phyloP scores from a whole-genome alignment of 2,888 invertebrate genomes.

The Metacarcinus magister region DNA sequence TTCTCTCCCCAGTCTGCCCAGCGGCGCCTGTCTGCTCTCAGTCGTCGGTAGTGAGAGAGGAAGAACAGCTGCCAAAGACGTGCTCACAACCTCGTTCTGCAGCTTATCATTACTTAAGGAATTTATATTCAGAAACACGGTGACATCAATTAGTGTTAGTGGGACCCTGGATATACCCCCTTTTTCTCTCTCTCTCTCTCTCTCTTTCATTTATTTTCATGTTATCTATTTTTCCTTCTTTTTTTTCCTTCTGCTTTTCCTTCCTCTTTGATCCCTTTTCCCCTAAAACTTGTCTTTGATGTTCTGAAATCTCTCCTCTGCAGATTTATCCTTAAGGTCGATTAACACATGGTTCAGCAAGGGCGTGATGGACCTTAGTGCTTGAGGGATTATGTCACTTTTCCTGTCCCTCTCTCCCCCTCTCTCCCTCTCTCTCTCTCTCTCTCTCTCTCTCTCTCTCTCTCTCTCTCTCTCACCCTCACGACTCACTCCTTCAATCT shows the following conservation, averaged over 20 bases:
- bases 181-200: constrained; percentile 44
- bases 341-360: neutral
- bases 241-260: neutral
- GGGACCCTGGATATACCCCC: neutral
- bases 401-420: neutral
- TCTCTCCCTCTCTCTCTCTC: neutral
- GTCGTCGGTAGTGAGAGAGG: neutral
- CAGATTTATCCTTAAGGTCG: neutral
- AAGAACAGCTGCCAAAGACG: neutral
- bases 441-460: too few species aligned
- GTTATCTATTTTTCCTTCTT: neutral
- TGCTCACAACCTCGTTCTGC: neutral
- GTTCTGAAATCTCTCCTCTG: neutral
- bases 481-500: neutral
- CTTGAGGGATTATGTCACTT: neutral
- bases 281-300: neutral
- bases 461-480: neutral
- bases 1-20: neutral
- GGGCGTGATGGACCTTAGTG: too few species aligned
- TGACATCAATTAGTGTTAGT: constrained; percentile 21
- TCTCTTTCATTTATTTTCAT: neutral
- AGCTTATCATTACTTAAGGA: neutral
- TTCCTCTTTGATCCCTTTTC: neutral
- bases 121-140: constrained; percentile 22
- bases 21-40: neutral